Conservation (phyloP, 2,797 vertebrate genomes). For the Syncerus caffer region DNA sequence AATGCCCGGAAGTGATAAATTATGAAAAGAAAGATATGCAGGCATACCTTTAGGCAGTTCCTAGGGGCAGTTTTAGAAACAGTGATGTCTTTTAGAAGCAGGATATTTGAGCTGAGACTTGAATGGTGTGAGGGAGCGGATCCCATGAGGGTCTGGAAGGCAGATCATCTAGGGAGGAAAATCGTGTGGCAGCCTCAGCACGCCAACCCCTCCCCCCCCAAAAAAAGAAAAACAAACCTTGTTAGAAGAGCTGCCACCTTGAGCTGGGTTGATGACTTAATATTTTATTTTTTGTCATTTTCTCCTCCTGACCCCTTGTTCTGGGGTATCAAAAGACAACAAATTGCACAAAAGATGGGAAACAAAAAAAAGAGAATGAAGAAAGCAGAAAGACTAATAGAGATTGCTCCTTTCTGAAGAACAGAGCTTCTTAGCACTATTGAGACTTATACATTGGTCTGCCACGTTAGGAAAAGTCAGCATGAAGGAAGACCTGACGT, state of each 20-base stretch:
- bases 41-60: too few relatives aligned
- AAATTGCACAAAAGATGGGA: background rate
- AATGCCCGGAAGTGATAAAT: background rate
- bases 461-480: background rate
- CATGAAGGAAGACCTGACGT: background rate
- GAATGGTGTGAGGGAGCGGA: background rate
- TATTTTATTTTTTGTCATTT: background rate
- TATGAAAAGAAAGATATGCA: background rate
- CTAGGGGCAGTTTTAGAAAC: background rate
- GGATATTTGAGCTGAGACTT: background rate
- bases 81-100: background rate
- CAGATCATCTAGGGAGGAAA: background rate
- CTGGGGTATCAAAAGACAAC: background rate
- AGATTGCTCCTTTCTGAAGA: background rate
- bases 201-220: fast-evolving
- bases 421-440: background rate
- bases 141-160: background rate
- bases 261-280: background rate
- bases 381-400: background rate
- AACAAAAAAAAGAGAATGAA: background rate
- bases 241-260: background rate
- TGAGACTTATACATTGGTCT: background rate
- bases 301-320: background rate
- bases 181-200: background rate
- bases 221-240: background rate